These are phyloP conservation scores for Pterocles gutturalis DNA, from an alignment of 2,113 vertebrate species.

Conservation along the genomic window DNA sequence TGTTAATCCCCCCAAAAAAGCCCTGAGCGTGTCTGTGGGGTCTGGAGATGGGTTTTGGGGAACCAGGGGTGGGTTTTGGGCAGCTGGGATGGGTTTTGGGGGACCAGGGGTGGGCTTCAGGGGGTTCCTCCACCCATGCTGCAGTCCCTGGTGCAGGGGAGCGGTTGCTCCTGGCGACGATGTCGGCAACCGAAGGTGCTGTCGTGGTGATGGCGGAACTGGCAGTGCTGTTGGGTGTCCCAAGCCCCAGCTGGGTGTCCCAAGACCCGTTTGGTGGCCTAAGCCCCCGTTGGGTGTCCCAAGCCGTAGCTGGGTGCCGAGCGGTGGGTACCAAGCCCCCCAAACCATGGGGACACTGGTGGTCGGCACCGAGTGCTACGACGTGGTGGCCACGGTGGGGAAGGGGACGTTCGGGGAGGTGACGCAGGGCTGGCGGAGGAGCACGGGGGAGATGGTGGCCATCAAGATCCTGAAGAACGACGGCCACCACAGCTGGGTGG, in stretches of 20 bases:
- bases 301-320: not conserved
- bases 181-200: too few relatives aligned
- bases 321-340: not conserved
- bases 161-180: not conserved
- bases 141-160: not conserved
- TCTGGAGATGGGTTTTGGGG: not conserved
- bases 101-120: accelerated
- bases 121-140: not conserved
- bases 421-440: constrained; percentile 73
- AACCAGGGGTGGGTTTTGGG: not conserved
- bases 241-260: too few relatives aligned
- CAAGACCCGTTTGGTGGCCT: not conserved
- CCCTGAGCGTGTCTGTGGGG: accelerated
- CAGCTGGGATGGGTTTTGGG: not conserved
- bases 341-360: constrained; percentile 67
- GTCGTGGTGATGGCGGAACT: not conserved
- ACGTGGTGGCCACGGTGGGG: constrained; percentile 72
- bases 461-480: constrained; percentile 77
- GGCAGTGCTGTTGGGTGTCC: not conserved
- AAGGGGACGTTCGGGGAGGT: constrained; percentile 83
- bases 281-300: not conserved
- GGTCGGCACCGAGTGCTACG: constrained; percentile 60
- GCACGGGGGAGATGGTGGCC: constrained; percentile 79
- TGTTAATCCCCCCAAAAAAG: not conserved
- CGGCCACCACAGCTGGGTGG: constrained; percentile 38